phyloP scores from a whole-genome alignment of 2,113 vertebrate genomes.

The Tor tambroides region DNA sequence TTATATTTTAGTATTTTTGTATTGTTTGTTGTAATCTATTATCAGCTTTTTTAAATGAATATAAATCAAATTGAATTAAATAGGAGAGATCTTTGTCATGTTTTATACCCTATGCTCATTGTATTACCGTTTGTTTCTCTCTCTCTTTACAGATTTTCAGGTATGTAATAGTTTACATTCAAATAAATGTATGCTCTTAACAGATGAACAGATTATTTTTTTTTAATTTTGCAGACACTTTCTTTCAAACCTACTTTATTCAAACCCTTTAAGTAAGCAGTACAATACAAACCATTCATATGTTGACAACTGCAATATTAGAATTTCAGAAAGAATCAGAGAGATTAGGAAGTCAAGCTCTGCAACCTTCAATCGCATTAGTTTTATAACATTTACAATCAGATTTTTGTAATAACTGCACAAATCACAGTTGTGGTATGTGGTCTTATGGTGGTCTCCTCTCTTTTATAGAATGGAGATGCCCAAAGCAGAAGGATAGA shows the following conservation, averaged over 20 bases:
- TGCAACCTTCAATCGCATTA: not conserved
- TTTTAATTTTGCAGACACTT: too few species aligned
- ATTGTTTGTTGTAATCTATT: not conserved
- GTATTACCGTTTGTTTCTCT: not conserved
- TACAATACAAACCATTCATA: not conserved
- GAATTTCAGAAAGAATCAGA: not conserved
- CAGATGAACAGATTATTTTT: not conserved
- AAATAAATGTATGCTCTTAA: not conserved
- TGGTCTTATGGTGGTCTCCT: not conserved
- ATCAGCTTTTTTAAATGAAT: not conserved
- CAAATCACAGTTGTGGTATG: not conserved
- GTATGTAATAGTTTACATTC: slow-evolving; percentile 62
- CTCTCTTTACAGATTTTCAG: slow-evolving; percentile 75
- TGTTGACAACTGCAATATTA: not conserved
- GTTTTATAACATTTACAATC: not conserved
- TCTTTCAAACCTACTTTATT: too few species aligned
- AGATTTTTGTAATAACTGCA: not conserved
- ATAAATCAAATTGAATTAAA: not conserved
- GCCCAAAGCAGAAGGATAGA: slow-evolving; percentile 85
- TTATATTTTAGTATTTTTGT: not conserved
- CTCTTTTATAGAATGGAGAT: slow-evolving; percentile 81
- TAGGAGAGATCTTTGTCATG: too few species aligned
- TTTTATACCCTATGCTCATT: not conserved
- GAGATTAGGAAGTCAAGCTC: not conserved
- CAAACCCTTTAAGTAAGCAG: not conserved